Conservation (phyloP, 35 echinoderm and acorn worm genomes). For the Heliocidaris tuberculata region DNA sequence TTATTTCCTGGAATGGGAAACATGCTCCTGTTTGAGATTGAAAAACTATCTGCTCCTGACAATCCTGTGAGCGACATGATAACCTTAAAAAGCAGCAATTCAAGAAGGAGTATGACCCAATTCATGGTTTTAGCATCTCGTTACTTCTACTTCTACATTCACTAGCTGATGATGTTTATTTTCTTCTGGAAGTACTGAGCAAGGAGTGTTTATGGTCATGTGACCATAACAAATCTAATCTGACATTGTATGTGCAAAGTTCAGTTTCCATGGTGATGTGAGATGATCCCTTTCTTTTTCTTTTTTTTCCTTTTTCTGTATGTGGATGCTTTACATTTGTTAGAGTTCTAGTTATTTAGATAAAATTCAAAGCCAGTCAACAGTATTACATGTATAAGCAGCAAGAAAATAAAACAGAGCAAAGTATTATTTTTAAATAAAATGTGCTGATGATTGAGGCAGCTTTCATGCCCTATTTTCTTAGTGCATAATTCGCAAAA, state of each 20-base stretch:
- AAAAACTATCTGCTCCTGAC: background rate
- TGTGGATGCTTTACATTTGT: too few relatives aligned
- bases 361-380: too few relatives aligned
- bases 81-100: background rate
- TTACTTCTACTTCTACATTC: background rate
- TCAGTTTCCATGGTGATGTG: background rate
- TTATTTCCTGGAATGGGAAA: conserved; percentile 17
- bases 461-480: too few relatives aligned
- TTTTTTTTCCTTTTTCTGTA: too few relatives aligned
- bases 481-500: too few relatives aligned
- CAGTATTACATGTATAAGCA: too few relatives aligned
- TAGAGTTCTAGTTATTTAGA: too few relatives aligned
- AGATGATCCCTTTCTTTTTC: too few relatives aligned
- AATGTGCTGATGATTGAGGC: too few relatives aligned
- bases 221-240: background rate
- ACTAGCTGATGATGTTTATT: background rate
- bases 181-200: background rate
- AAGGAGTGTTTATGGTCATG: background rate
- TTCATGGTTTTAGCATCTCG: background rate
- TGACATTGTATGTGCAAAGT: background rate
- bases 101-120: background rate
- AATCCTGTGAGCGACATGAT: background rate
- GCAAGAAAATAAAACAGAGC: too few relatives aligned
- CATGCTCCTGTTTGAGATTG: background rate
- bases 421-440: too few relatives aligned